Conservation (phyloP, 2,888 invertebrate genomes). For the Nomada goodeniana region DNA sequence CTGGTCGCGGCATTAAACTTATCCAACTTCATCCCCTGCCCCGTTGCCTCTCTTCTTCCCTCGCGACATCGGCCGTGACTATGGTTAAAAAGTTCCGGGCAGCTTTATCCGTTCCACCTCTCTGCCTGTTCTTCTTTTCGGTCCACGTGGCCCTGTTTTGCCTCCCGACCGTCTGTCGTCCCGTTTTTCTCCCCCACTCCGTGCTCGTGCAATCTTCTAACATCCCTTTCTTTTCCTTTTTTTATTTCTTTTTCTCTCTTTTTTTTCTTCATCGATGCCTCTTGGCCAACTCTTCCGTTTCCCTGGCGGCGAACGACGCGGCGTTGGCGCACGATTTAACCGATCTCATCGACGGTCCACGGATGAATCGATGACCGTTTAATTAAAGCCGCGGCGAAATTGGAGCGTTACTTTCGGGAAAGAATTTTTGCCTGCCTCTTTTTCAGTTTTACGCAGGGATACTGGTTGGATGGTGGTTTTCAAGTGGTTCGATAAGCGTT, state of each 20-base stretch:
- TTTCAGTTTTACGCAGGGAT: neutral
- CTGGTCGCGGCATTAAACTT: constrained; percentile 65
- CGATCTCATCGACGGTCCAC: constrained; percentile 4
- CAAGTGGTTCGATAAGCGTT: too few relatives aligned
- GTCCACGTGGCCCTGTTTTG: constrained; percentile 40
- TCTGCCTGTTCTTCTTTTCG: constrained; percentile 26
- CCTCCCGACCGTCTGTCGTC: constrained; percentile 13
- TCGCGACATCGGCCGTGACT: constrained; percentile 11
- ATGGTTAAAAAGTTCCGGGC: constrained; percentile 58
- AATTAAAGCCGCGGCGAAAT: constrained; percentile 23
- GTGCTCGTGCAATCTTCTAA: neutral
- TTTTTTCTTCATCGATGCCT: neutral
- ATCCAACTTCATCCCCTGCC: constrained; percentile 60
- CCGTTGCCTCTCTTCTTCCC: constrained; percentile 28
- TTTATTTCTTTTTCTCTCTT: neutral
- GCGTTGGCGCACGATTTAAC: constrained; percentile 28
- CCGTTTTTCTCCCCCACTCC: constrained; percentile 16
- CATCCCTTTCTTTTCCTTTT: neutral
- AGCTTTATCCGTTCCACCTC: constrained; percentile 50
- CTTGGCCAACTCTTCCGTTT: constrained; percentile 10
- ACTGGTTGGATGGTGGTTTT: too few relatives aligned
- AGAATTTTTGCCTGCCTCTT: neutral
- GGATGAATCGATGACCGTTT: constrained; percentile 17
- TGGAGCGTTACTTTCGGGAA: neutral
- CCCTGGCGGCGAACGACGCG: constrained; percentile 16